A percentile compares a stretch with the other conserved stretches of the same genome.
Evolutionary conservation across 2,888 invertebrate genomes (phyloP).

Genomic region (Drosophila pseudotalamancana): DNA sequence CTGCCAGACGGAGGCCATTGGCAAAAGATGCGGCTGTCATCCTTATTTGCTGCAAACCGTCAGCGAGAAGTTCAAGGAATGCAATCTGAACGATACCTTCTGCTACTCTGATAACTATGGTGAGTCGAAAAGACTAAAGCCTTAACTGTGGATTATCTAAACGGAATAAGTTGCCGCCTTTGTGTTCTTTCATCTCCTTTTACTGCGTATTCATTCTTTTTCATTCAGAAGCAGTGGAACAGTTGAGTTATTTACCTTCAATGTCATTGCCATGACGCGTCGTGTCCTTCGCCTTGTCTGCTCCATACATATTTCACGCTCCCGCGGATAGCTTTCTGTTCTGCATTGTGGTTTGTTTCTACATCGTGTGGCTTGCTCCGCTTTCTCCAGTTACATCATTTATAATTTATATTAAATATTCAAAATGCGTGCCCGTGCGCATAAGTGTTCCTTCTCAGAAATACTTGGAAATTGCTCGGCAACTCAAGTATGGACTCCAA

Average conservation of each 20-base stretch:
- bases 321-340: conserved; percentile 9
- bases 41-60: conserved; percentile 82
- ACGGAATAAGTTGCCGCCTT: background rate
- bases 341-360: conserved; percentile 12
- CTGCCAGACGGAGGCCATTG: conserved; percentile 80
- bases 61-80: conserved; percentile 72
- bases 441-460: conserved; percentile 6
- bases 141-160: background rate
- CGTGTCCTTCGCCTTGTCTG: conserved; percentile 6
- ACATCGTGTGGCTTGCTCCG: background rate
- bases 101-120: conserved; percentile 82
- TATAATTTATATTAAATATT: conserved; percentile 62
- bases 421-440: conserved; percentile 33
- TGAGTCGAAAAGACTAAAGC: conserved; percentile 36
- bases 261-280: conserved; percentile 7
- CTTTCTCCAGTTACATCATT: conserved; percentile 31
- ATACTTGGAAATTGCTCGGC: background rate
- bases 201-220: background rate
- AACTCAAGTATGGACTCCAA: background rate
- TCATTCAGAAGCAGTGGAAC: background rate
- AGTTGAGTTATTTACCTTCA: conserved; percentile 2
- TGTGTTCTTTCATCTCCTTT: background rate
- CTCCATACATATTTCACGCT: conserved; percentile 15
- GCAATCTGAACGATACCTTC: conserved; percentile 79
- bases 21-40: conserved; percentile 81